A percentile compares a stretch with the other conserved stretches of the same genome.
phyloP scores from a whole-genome alignment of 2,888 invertebrate species.

The Leptopilina syphax region DNA sequence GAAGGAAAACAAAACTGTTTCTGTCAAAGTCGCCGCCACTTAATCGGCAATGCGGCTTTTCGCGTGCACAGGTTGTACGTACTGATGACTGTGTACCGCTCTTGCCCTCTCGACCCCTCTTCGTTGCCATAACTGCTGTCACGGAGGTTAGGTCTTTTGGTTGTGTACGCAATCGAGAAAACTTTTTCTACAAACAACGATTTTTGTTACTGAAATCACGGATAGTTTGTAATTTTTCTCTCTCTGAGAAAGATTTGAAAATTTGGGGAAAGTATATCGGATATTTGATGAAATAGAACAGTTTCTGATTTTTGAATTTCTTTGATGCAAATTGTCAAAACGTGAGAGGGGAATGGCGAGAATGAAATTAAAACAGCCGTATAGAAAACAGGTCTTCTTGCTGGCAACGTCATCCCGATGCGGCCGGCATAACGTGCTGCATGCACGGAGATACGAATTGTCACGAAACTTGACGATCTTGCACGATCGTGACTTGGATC shows the following conservation, averaged over 20 bases:
- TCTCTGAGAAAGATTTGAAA: neutral
- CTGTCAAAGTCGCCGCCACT: conserved; percentile 35
- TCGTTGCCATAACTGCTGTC: conserved; percentile 53
- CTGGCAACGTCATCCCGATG: conserved; percentile 55
- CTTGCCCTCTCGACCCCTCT: conserved; percentile 44
- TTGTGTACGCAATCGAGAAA: neutral
- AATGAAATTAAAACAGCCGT: conserved; percentile 28
- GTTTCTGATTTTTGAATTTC: no score
- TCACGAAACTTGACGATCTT: conserved; percentile 41
- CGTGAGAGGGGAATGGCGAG: neutral
- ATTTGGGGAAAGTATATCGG: no score
- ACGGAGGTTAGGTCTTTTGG: conserved; percentile 55
- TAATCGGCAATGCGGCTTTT: conserved; percentile 35
- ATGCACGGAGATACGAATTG: conserved; percentile 47
- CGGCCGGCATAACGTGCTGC: conserved; percentile 55
- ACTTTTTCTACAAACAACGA: neutral
- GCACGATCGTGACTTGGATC: conserved; percentile 32
- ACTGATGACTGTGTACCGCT: neutral
- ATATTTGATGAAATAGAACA: no score
- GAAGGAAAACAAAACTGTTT: conserved; percentile 19
- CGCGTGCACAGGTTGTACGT: conserved; percentile 33
- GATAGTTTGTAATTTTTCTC: neutral
- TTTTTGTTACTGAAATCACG: conserved; percentile 9
- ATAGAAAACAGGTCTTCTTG: conserved; percentile 9
- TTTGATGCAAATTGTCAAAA: neutral